A percentile compares a stretch with the other conserved stretches of the same genome.
Conservation (phyloP, 92 coral and sea anemone genomes). For the Pocillopora grandis region DNA sequence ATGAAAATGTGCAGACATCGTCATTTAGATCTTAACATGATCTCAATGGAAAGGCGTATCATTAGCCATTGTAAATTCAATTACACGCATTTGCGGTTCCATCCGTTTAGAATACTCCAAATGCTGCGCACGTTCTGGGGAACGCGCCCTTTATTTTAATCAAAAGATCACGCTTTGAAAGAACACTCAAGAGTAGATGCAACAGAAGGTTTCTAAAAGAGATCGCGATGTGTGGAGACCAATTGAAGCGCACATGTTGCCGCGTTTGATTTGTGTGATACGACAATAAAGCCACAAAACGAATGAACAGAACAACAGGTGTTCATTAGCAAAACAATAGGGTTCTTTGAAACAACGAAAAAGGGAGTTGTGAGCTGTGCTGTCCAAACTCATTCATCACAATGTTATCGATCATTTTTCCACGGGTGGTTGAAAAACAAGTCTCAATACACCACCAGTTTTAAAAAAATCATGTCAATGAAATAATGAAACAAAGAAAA, state of each 20-base stretch:
- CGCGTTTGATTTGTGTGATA: constrained; percentile 18
- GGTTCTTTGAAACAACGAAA: constrained; percentile 2
- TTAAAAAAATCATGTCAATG: constrained; percentile 23
- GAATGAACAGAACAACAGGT: constrained; percentile 43
- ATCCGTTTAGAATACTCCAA: constrained; percentile 20
- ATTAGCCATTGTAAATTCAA: constrained; percentile 13
- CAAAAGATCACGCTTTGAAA: constrained; percentile 17
- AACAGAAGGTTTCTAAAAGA: constrained; percentile 5
- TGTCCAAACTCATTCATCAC: constrained; percentile 16
- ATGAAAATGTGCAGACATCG: constrained; percentile 24
- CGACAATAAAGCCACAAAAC: constrained; percentile 33
- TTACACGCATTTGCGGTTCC: constrained; percentile 1
- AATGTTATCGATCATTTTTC: constrained; percentile 28
- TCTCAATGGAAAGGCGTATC: background rate
- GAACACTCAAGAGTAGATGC: constrained; percentile 4
- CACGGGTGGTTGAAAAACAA: constrained; percentile 47
- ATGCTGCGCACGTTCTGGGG: constrained; percentile 10
- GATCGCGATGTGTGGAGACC: constrained; percentile 8
- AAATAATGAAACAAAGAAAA: constrained; percentile 10
- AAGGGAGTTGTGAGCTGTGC: constrained; percentile 25
- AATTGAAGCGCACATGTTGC: constrained; percentile 32
- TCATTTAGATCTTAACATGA: constrained; percentile 22
- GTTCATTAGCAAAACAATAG: constrained; percentile 64
- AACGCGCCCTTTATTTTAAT: constrained; percentile 15
- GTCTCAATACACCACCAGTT: constrained; percentile 35